Conservation (phyloP, 2,888 invertebrate species). For the Clepsis dumicolana region DNA sequence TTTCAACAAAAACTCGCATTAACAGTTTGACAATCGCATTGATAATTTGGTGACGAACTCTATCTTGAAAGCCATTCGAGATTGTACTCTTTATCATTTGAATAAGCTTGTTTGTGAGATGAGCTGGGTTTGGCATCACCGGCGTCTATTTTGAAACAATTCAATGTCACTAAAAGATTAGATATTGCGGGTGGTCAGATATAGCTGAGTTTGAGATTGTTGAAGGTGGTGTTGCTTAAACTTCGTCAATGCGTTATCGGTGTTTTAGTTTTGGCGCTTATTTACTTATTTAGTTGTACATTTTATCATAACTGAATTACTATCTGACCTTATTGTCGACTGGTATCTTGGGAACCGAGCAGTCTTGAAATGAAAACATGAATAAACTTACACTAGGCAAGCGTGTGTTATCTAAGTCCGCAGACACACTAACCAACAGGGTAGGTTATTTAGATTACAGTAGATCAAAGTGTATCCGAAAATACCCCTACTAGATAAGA, state of each 20-base stretch:
- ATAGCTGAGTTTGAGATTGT: neutral
- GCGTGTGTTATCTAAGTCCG: too few relatives aligned
- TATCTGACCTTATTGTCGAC: neutral
- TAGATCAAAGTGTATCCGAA: too few relatives aligned
- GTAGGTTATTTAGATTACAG: too few relatives aligned
- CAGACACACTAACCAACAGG: too few relatives aligned
- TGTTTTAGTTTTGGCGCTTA: neutral
- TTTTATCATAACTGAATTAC: too few relatives aligned
- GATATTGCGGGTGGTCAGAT: constrained; percentile 29
- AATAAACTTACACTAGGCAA: too few relatives aligned
- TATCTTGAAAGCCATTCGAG: neutral
- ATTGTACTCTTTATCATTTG: neutral
- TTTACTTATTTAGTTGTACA: neutral
- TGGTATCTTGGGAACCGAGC: neutral
- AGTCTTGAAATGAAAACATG: neutral
- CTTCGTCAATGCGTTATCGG: neutral
- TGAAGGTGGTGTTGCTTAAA: neutral
- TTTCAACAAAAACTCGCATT: constrained; percentile 22
- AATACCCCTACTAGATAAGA: too few relatives aligned
- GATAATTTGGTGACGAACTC: neutral
- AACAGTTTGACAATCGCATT: constrained; percentile 23
- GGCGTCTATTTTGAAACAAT: constrained; percentile 25
- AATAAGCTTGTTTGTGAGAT: neutral
- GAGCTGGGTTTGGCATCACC: neutral
- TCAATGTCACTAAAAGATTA: constrained; percentile 38